A percentile compares a stretch with the other conserved stretches of the same genome.
phyloP scores from a whole-genome alignment of 2,113 vertebrate genomes.

The Conger conger region DNA sequence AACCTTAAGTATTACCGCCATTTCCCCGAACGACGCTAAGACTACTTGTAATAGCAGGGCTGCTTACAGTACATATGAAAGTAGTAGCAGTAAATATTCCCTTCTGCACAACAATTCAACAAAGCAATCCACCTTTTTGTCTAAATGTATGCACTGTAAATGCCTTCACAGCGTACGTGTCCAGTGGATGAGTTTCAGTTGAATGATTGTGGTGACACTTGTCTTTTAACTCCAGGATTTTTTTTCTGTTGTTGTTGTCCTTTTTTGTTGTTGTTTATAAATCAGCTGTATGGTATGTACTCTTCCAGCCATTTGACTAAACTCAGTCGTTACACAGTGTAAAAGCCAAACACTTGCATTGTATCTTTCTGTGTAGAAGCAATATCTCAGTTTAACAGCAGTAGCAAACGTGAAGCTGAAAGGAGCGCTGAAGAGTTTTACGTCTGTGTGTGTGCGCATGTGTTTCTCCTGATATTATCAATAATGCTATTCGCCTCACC shows the following conservation, averaged over 20 bases:
- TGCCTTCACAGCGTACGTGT: slow-evolving; percentile 25
- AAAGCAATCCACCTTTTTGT: slow-evolving; percentile 9
- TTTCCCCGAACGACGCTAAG: not conserved
- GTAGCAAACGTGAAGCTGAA: not conserved
- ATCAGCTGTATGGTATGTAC: slow-evolving; percentile 1
- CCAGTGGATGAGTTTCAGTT: slow-evolving; percentile 13
- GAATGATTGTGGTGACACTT: slow-evolving; percentile 42
- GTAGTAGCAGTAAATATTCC: slow-evolving; percentile 3
- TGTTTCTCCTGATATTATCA: slow-evolving; percentile 32
- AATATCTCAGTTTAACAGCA: slow-evolving; percentile 24
- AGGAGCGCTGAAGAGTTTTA: slow-evolving; percentile 29
- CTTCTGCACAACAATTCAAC: slow-evolving; percentile 14
- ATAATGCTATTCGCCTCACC: slow-evolving; percentile 43
- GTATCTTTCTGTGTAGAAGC: slow-evolving; percentile 33
- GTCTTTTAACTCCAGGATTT: slow-evolving; percentile 13
- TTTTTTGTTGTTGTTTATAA: not conserved
- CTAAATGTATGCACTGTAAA: slow-evolving; percentile 7
- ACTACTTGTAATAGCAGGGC: not conserved
- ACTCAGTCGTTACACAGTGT: slow-evolving; percentile 7
- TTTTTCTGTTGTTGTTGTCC: not conserved
- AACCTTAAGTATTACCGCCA: not conserved
- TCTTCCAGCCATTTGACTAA: not conserved
- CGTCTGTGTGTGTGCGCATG: not conserved
- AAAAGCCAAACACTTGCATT: slow-evolving; percentile 27
- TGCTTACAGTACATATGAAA: slow-evolving; percentile 24